These are phyloP conservation scores for Paramuricea clavata DNA, from an alignment of 92 coral and sea anemone species.

Conservation along the genomic window DNA sequence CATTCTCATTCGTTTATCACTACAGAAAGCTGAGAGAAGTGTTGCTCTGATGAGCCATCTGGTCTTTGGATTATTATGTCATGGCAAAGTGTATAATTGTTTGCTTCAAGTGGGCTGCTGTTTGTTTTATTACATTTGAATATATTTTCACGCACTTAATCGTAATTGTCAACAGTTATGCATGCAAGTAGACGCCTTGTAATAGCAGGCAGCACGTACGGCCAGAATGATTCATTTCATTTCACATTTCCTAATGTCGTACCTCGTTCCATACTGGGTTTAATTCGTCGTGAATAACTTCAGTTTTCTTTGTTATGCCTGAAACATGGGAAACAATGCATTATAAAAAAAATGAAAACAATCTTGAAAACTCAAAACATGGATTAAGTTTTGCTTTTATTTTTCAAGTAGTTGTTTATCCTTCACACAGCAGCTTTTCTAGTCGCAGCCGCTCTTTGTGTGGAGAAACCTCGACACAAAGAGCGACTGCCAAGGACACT, in stretches of 20 bases:
- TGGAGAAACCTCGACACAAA: too few species aligned
- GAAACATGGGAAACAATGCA: slow-evolving; percentile 1
- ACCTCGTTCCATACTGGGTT: slow-evolving; percentile 99
- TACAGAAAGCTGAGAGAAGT: neutral
- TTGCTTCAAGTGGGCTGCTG: neutral
- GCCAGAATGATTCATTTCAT: neutral
- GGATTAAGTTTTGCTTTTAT: too few species aligned
- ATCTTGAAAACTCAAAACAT: too few species aligned
- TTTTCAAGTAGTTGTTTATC: too few species aligned
- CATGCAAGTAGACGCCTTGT: neutral
- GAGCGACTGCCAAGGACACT: too few species aligned
- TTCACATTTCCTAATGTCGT: neutral
- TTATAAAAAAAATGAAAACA: too few species aligned
- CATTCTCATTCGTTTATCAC: neutral
- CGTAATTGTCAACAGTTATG: neutral
- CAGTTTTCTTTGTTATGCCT: slow-evolving; percentile 97
- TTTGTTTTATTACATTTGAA: neutral
- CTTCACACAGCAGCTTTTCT: too few species aligned
- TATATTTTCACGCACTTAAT: neutral
- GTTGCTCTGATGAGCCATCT: neutral
- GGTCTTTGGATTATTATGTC: neutral
- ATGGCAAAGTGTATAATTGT: too few species aligned
- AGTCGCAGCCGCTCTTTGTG: too few species aligned
- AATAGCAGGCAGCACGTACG: neutral
- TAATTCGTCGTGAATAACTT: slow-evolving; percentile 93